Base-by-base conservation (phyloP, 35 echinoderm and acorn worm species). In the Antedon bifida region DNA sequence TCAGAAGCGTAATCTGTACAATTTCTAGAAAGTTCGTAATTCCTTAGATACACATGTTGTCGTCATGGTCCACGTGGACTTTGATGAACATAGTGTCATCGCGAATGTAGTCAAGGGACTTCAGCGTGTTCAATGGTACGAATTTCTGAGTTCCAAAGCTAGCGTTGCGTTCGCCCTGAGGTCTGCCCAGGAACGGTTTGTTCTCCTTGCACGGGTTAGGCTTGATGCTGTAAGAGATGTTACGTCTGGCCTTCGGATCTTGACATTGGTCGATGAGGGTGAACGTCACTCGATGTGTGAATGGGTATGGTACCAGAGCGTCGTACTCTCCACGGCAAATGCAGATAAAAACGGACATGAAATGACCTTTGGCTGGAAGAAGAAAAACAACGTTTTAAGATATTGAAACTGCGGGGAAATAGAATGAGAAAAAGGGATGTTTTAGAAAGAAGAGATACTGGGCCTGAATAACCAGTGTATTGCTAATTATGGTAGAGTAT, bases 111-210 rank as follows among this genome's bases (percentile, higher is more conserved):
- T 99, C 95, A 30, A 99, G 84, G 17, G 95, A 93, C 76, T 99
- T 99, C 75, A 99, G 56, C 30, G 85, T 87, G 80, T 92, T 90
- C 30, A 99, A 36, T 0, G 95, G 95, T 14, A 99, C 88, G 78
- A 99, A 99, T 80, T 92, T 92, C 88, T 99, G 95, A 1, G 95
- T 99, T 31, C 95, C 95, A 74, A 99, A 99, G 74, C 95, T 99
- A 42, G 95, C 95, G 75, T 99, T 99, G 12, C 95, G 87, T 33
- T 99, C 95, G 0, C 88, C 95, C 17, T 88, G 31, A 19, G 95
- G 95, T 81, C 90, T 45, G 30, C 95, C 91, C 0, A 99, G 76
- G 75, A 99, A 93, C 29, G 94, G 91, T 39, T 93, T 99, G 85
- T 92, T 99, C 73, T 99, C 95, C 91, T 99, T 99, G 85, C 90